Conservation (phyloP, 2,888 invertebrate species). For the Sinopyrophorus schimmeli region DNA sequence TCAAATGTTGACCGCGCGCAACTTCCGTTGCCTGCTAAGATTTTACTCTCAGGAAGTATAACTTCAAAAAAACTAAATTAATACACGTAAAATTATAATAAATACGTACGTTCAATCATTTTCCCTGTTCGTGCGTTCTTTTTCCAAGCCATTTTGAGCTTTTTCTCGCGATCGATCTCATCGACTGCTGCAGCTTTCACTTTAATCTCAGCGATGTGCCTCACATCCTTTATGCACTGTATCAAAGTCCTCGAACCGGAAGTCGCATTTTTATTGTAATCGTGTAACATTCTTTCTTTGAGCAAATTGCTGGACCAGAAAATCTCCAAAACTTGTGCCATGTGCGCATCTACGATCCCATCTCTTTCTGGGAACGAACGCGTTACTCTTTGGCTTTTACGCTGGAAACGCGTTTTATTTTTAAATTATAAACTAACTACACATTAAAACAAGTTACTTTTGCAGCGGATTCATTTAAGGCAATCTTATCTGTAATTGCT, state of each 20-base stretch:
- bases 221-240: constrained; percentile 51
- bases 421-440: too few relatives aligned
- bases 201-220: constrained; percentile 53
- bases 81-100: too few relatives aligned
- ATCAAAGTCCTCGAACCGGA: constrained; percentile 9
- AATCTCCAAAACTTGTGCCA: constrained; percentile 11
- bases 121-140: constrained; percentile 54
- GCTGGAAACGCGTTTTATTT: too few relatives aligned
- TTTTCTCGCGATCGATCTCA: constrained; percentile 55
- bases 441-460: too few relatives aligned
- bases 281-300: neutral
- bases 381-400: too few relatives aligned
- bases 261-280: neutral
- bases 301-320: constrained; percentile 1
- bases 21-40: too few relatives aligned
- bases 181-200: constrained; percentile 58
- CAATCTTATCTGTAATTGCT: too few relatives aligned
- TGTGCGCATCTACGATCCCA: constrained; percentile 5
- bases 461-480: too few relatives aligned
- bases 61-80: too few relatives aligned
- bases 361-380: neutral
- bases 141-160: constrained; percentile 54
- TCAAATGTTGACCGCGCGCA: too few relatives aligned
- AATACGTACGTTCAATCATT: constrained; percentile 57
- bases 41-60: too few relatives aligned